Base-by-base conservation (phyloP, 64 coral and sea anemone species). In the Stichodactyla helianthus region DNA sequence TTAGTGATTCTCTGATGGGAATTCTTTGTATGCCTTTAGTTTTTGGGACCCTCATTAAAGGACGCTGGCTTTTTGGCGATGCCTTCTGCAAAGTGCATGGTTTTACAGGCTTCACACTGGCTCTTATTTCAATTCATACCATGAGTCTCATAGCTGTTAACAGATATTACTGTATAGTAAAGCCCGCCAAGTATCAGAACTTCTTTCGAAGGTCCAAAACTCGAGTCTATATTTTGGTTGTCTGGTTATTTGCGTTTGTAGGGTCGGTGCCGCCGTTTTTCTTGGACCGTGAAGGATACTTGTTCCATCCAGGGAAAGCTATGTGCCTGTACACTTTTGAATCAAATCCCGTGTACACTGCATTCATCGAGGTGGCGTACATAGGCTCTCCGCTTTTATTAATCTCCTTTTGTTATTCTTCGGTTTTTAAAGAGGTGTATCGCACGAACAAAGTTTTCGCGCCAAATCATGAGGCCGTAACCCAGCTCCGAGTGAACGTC, bases 61-160 rank as follows among this genome's bases (percentile, higher is more conserved):
- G 87, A 51, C 28, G 57, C 13, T 89, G 87, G 87, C 16, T 80
- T 19, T 82, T 89, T 54, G 87, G 87, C 64, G 58, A 35, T 23
- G 14, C 14, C 50, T 35, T 82, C 8, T 89, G 87, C 79, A 54
- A 50, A 10, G 27, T 82, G 9, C 54, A 58, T 23, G 87, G 54
- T 10, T 82, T 89, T 52, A 82, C 77, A 19, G 79, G 79, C 26
- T 50, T 89, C 18, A 60, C 78, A 55, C 19, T 89, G 28, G 55
- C 87, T 5, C 77, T 82, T 18, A 54, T 56, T 19, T 89, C 87
- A 5, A 64, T 82, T 28, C 54, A 89, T 78, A 89, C 77, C 4
- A 89, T 89, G 87, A 64, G 53, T 82, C 79, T 89, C 7, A 89
- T 89, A 28, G 77, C 87, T 10, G 18, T 89, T 19, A 89, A 89